These are phyloP conservation scores for Colius striatus DNA, from an alignment of 2,113 vertebrate genomes.

Conservation along the genomic window DNA sequence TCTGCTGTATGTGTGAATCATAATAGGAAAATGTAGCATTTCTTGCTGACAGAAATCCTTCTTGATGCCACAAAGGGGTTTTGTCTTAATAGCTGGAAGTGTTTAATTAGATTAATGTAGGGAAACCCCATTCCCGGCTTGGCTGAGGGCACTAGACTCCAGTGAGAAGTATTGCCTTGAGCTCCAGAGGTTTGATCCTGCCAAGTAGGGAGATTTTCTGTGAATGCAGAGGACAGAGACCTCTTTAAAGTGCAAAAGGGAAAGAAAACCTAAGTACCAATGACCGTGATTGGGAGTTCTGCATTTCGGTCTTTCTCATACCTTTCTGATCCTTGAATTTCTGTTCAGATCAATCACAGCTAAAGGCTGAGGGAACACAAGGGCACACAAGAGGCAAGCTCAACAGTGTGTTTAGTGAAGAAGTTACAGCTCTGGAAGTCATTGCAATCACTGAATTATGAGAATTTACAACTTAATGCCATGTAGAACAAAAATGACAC, in stretches of 20 bases:
- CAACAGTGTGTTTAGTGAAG: background rate
- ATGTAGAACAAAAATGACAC: background rate
- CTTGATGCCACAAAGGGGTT: background rate
- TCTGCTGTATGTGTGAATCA: background rate
- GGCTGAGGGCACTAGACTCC: background rate
- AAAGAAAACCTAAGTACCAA: background rate
- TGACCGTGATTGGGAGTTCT: background rate
- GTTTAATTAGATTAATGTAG: slow-evolving; percentile 5
- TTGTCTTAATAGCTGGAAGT: slow-evolving; percentile 43
- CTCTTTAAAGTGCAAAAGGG: background rate
- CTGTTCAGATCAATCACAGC: background rate
- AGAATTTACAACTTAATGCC: background rate
- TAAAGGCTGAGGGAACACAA: background rate
- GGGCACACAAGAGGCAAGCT: background rate
- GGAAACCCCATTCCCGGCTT: background rate
- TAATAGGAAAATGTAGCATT: slow-evolving; percentile 5
- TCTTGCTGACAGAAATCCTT: slow-evolving; percentile 19
- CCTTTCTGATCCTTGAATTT: background rate
- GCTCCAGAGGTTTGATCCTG: background rate
- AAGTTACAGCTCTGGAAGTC: background rate
- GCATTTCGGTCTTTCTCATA: background rate
- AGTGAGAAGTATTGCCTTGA: background rate
- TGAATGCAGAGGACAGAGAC: background rate
- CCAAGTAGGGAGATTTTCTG: background rate
- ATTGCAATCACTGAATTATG: background rate